Evolutionary conservation across 2,888 invertebrate species (phyloP), one percentile per base, ranked within the genome.

Genomic region (Eristalinus sepulchralis): DNA sequence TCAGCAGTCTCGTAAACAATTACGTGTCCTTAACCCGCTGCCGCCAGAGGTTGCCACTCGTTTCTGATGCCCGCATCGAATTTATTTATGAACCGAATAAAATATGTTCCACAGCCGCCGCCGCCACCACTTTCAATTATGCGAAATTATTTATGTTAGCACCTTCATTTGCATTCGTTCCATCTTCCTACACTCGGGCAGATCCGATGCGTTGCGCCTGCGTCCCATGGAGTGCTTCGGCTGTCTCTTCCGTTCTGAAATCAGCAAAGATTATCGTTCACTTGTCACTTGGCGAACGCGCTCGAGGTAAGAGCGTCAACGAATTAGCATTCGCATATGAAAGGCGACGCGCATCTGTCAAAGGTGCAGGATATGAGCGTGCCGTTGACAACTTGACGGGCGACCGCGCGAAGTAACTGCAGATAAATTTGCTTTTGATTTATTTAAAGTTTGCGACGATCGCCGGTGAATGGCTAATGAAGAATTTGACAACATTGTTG

Each of bases 301-400:
- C 31, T n/a, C n/a, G 27, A 66, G 27, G 39, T 47, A 27, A 13
- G 34, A 68, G 31, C 31, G 4, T 2, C n/a, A 62, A 33, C 1
- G 68, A 57, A 68, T 68, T 68, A 34, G 24, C 57, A 68, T 68
- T 68, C 24, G 34, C 22, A 57, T 68, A 34, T 57, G 68, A 68
- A 55, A 34, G 57, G 13, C 68, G 24, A 9, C 34, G 33, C n/a
- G 31, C 34, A 63, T 63, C 62, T 63, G 62, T 33, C 33, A 63
- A 63, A 63, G 62, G 62, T 63, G 62, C 62, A 63, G 47, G 47
- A 47, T 47, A 39, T 17, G 62, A 62, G 8, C 62, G 13, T n/a
- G 17, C 17, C 17, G 20, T 33, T 24, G 13, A 20, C 17, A n/a
- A 9, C 31, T 63, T 34, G 20, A 31, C 5, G 62, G 8, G 47